Base-by-base conservation (phyloP, 2,113 vertebrate genomes). In the Cynopterus brachyotis region DNA sequence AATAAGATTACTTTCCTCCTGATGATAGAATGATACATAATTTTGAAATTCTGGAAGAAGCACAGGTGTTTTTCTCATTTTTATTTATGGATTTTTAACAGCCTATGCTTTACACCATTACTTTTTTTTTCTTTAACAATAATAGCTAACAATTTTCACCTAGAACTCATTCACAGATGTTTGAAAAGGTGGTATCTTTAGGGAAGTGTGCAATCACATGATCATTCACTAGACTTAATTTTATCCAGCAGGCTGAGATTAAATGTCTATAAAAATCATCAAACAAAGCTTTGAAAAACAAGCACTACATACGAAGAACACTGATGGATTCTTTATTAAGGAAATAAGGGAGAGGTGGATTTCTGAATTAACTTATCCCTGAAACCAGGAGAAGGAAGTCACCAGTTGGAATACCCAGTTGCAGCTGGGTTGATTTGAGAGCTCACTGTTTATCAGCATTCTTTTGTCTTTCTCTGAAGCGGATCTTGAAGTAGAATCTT, bases 41-140 rank as follows among this genome's bases (percentile, higher is more conserved):
- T 80, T 91, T 91, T 89, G 32, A 60, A 90, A 87, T 76, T 76
- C 55, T 96, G 40, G 24, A 70, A 47, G 80, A 87, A 94, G 30
- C 40, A 20, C 62, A 73, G 37, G 45, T 57, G 35, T 13, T 73
- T 94, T 73, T 60, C n/a, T 28, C 78, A 67, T 83, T 94, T 97
- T 87, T 88, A 97, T 89, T 96, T 96, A 84, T 89, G 96, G 79
- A 85, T 94, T 91, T 84, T 81, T 96, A 94, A 76, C 53, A 96
- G 47, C 32, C 47, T 78, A 1, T 45, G 64, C 10, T 87, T 96
- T 89, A 60, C 7, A 94, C 59, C 42, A 73, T 67, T 64, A 89
- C 42, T 92, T 15, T 57, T 19, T 64, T 53, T 55, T 16, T 0
- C 26, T 85, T 89, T 83, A 86, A 95, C 93, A 84, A 92, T 80